phyloP scores from a whole-genome alignment of 2,113 vertebrate genomes.

The Melanotaenia duboulayi region DNA sequence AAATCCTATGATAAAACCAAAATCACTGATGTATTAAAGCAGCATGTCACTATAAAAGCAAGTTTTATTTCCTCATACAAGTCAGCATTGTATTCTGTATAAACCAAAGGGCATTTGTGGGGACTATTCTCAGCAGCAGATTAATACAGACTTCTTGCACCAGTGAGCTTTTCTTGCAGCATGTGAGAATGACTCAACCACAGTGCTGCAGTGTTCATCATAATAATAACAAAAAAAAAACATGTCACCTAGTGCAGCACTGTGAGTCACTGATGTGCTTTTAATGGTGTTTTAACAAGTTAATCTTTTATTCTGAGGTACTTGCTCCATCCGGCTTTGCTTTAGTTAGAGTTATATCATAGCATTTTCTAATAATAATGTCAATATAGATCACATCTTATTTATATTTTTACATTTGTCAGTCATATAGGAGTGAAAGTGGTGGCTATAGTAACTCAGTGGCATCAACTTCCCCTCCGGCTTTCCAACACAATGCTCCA shows the following conservation, averaged over 20 bases:
- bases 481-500: slow-evolving; percentile 79
- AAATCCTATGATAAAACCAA: background rate
- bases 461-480: slow-evolving; percentile 66
- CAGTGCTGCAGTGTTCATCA: background rate
- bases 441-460: slow-evolving; percentile 86
- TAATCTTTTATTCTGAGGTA: slow-evolving; percentile 1
- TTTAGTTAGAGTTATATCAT: background rate
- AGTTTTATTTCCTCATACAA: background rate
- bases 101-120: slow-evolving; percentile 1
- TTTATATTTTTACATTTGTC: slow-evolving; percentile 25
- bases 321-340: background rate
- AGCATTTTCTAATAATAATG: slow-evolving; percentile 5
- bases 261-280: slow-evolving; percentile 13
- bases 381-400: background rate
- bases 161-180: slow-evolving; percentile 6
- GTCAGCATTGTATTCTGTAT: background rate
- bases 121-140: slow-evolving; percentile 18
- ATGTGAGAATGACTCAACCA: slow-evolving; percentile 18
- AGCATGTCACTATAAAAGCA: background rate
- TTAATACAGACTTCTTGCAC: slow-evolving; percentile 36
- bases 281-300: slow-evolving; percentile 12
- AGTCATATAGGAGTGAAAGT: slow-evolving; percentile 82
- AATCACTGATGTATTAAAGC: slow-evolving; percentile 16
- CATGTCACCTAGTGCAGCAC: slow-evolving; percentile 11
- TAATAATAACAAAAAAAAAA: slow-evolving; percentile 4